Base-by-base conservation (phyloP, 2,888 invertebrate species). In the Tipula vernalis region DNA sequence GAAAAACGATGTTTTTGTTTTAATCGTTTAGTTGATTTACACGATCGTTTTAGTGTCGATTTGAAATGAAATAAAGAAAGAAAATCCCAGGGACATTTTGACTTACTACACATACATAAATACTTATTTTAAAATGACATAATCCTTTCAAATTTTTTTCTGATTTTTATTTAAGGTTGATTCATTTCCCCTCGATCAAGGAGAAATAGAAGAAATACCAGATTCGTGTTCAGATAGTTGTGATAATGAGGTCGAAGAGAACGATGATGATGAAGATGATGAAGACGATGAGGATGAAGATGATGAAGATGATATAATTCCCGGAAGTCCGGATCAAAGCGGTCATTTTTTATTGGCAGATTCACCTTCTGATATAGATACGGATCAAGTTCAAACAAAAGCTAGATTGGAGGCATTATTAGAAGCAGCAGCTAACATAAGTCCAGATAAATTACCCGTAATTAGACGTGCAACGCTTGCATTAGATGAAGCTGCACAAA, bases 401-500 rank as follows among this genome's bases (percentile, higher is more conserved):
- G 97, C 96, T 86, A 93, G 98, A 89, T 94, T 99, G 88, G 98
- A 98, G 92, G 98, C 98, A 88, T 94, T 99, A 89, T 94, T 98
- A 88, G 98, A 98, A 93, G 98, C 98, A 90, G 98, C 98, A 90
- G 91, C 91, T 36, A 91, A 91, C 36, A 86, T 86, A 51, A 86
- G 41, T 86, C 86, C 86, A 88, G 91, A 91, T 88, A 91, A 91
- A 89, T 90, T 91, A 36, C 91, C 92, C 39, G 92, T 91, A 36
- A 89, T 92, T 87, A 90, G 91, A 85, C 91, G 91, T 89, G 92
- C 92, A 87, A 91, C 98, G 90, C 97, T 98, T 93, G 98, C 98
- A 88, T 94, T 99, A 90, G 98, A 98, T 93, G 98, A 98, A 93
- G 98, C 98, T 87, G 98, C 98, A 88, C 98, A 98, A 89, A 98